Conservation (phyloP, 2,888 invertebrate species). For the Oscheius sp. region DNA sequence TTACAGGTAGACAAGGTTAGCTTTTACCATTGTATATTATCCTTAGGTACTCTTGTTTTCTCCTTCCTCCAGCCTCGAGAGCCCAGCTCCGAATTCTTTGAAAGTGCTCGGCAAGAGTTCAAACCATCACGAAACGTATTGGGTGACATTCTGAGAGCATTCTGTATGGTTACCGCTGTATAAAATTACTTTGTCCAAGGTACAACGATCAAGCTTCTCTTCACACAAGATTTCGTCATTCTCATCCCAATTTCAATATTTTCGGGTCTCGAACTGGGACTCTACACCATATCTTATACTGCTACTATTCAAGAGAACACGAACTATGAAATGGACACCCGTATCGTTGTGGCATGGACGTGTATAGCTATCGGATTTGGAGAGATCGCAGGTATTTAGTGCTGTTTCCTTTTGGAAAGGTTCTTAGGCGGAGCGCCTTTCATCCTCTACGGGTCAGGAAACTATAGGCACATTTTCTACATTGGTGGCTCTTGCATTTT, state of each 20-base stretch:
- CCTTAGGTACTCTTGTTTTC: background rate
- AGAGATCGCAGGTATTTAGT: background rate
- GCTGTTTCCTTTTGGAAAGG: background rate
- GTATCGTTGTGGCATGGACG: background rate
- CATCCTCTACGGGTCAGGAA: too few relatives aligned
- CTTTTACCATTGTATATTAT: background rate
- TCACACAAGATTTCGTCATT: background rate
- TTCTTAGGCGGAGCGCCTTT: too few relatives aligned
- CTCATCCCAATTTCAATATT: conserved; percentile 7
- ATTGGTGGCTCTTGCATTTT: too few relatives aligned
- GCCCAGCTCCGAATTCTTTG: background rate
- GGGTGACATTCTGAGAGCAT: background rate
- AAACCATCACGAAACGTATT: background rate
- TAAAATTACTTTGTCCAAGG: too few relatives aligned
- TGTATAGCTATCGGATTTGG: background rate
- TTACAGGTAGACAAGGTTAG: background rate
- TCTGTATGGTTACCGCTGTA: background rate
- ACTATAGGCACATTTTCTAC: too few relatives aligned
- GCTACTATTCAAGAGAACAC: background rate
- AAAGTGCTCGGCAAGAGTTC: background rate
- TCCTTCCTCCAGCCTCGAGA: background rate
- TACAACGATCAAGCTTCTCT: background rate
- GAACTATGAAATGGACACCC: background rate
- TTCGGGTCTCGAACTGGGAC: background rate
- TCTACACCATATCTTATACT: background rate